phyloP scores from a whole-genome alignment of 1,140 invertebrate genomes.

The Sycophaga agraensis region DNA sequence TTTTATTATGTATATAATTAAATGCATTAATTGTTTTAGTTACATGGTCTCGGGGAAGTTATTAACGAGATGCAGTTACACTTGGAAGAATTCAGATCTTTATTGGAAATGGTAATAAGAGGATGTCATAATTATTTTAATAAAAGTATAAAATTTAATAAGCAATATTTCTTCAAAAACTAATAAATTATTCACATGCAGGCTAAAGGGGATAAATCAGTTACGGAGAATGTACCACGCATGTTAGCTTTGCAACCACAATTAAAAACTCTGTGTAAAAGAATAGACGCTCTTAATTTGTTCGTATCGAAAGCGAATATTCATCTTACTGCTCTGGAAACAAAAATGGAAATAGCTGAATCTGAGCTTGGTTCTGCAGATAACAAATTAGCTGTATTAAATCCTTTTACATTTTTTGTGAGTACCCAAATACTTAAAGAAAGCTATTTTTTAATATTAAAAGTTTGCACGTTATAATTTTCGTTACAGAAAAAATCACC shows the following conservation, averaged over 20 bases:
- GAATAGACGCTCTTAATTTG: constrained; percentile 36
- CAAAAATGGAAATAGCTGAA: constrained; percentile 37
- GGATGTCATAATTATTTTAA: neutral
- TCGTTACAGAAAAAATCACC: too few species aligned
- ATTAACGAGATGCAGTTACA: constrained; percentile 43
- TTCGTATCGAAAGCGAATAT: constrained; percentile 33
- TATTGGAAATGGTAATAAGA: constrained; percentile 37
- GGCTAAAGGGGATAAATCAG: constrained; percentile 36
- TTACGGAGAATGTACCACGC: constrained; percentile 30
- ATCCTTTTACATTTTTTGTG: constrained; percentile 39
- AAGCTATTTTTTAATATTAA: too few species aligned
- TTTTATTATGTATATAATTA: too few species aligned
- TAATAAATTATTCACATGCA: constrained; percentile 29
- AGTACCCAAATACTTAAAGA: too few species aligned
- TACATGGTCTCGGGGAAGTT: too few species aligned
- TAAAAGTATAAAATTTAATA: neutral
- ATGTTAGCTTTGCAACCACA: constrained; percentile 33
- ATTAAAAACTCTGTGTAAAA: constrained; percentile 36
- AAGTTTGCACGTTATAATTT: too few species aligned
- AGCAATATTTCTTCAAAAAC: neutral
- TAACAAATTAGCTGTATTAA: constrained; percentile 35
- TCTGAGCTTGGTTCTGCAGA: constrained; percentile 27
- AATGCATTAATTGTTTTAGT: too few species aligned
- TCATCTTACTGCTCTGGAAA: constrained; percentile 36
- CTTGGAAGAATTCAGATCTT: constrained; percentile 41